Percentiles rank a stretch among this genome's conserved stretches.
Evolutionary conservation across 2,797 vertebrate genomes (phyloP).

Genomic region (Artibeus jamaicensis): DNA sequence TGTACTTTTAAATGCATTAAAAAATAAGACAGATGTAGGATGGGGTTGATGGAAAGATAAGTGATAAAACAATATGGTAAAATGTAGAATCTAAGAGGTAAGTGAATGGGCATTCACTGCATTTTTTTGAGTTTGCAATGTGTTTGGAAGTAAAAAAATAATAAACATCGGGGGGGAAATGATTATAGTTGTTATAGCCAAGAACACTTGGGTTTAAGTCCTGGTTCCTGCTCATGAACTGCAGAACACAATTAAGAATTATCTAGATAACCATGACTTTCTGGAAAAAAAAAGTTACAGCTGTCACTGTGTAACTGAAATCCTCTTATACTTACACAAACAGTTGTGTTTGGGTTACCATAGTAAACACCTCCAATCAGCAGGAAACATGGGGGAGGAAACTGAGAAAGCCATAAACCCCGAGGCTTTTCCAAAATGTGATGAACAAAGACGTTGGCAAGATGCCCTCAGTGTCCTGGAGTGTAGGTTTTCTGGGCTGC

Average conservation of each 20-base stretch:
- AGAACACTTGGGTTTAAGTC: not conserved
- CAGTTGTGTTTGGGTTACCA: conserved; percentile 65
- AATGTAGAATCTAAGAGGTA: not conserved
- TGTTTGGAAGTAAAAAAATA: not conserved
- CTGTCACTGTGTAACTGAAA: conserved; percentile 58
- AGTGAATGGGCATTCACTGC: not conserved
- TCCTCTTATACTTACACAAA: conserved; percentile 62
- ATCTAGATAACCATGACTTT: conserved; percentile 46
- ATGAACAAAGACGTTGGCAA: conserved; percentile 47
- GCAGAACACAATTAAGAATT: conserved; percentile 20
- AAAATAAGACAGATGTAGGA: not conserved
- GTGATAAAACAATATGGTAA: not conserved
- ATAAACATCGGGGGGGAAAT: not conserved
- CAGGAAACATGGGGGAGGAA: conserved; percentile 76
- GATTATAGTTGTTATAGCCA: not conserved
- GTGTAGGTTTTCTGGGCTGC: not conserved
- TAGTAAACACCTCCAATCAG: conserved; percentile 52
- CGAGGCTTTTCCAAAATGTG: not conserved
- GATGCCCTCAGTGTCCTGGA: not conserved
- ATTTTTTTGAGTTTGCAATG: not conserved
- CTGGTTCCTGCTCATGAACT: not conserved
- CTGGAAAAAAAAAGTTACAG: conserved; percentile 55
- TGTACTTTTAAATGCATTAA: not conserved
- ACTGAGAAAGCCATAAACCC: not conserved
- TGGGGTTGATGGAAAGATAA: not conserved